Evolutionary conservation across 2,888 invertebrate species (phyloP).

Genomic region (Drepanosiphum platanoidis): DNA sequence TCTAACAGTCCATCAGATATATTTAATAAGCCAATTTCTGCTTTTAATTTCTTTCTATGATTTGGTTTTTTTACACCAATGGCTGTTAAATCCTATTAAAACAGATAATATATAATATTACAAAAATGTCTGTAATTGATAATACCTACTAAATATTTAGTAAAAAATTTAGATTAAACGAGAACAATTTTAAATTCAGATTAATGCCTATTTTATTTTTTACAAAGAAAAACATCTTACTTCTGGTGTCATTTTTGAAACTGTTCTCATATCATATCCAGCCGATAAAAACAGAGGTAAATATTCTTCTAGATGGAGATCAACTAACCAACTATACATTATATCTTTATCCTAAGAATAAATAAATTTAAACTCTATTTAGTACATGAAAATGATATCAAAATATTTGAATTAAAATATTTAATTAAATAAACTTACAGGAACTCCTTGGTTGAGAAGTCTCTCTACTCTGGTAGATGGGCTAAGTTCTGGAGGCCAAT

Average conservation of each 20-base stretch:
- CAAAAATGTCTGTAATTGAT: no score
- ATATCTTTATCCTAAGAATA: conserved; percentile 86
- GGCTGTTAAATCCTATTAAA: conserved; percentile 72
- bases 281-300: conserved; percentile 91
- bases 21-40: conserved; percentile 93
- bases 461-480: conserved; percentile 80
- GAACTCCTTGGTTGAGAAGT: conserved; percentile 78
- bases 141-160: no score
- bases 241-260: conserved; percentile 99
- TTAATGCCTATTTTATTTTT: conserved; percentile 9
- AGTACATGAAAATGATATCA: not conserved
- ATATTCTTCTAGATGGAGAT: conserved; percentile 94
- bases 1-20: conserved; percentile 95
- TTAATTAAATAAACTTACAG: conserved; percentile 70
- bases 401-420: no score
- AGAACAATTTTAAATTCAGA: no score
- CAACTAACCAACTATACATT: conserved; percentile 92
- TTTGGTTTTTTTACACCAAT: conserved; percentile 94
- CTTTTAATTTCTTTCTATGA: conserved; percentile 94
- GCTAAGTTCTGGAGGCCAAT: conserved; percentile 73
- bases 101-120: not conserved
- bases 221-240: conserved; percentile 67
- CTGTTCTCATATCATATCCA: conserved; percentile 97
- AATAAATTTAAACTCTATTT: conserved; percentile 22
- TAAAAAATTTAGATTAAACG: no score